Percentiles rank a stretch among this genome's conserved stretches.
phyloP scores from a whole-genome alignment of 2,113 vertebrate species.

The Phylloscopus trochilus region DNA sequence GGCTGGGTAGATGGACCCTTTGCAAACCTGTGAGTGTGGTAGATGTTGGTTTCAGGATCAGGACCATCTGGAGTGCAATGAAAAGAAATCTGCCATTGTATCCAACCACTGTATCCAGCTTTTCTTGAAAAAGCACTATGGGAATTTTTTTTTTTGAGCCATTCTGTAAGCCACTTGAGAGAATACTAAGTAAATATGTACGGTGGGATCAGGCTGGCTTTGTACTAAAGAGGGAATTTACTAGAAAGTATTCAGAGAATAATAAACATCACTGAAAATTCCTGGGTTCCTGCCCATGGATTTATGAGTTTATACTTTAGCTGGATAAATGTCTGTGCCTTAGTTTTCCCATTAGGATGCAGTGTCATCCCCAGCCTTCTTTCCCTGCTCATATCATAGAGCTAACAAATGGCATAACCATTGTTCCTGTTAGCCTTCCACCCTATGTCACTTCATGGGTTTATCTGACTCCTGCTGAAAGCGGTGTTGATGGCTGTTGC shows the following conservation, averaged over 20 bases:
- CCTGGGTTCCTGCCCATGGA: neutral
- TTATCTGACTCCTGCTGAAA: neutral
- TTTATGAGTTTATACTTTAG: slow-evolving; percentile 18
- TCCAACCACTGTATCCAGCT: neutral
- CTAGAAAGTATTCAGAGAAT: slow-evolving; percentile 50
- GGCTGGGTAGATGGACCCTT: neutral
- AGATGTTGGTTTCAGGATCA: neutral
- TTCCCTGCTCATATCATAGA: neutral
- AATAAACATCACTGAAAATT: slow-evolving; percentile 48
- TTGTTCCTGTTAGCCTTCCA: neutral
- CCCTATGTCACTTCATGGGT: accelerated
- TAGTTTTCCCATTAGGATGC: neutral
- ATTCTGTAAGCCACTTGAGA: slow-evolving; percentile 3
- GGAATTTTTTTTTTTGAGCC: neutral
- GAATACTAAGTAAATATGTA: slow-evolving; percentile 29
- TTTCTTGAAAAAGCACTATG: neutral
- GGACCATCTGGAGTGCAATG: neutral
- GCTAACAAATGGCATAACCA: neutral
- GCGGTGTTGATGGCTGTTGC: neutral
- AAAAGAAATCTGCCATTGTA: neutral
- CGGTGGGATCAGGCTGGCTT: slow-evolving; percentile 33
- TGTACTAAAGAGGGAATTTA: slow-evolving; percentile 51
- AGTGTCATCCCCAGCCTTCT: neutral
- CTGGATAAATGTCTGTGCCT: neutral
- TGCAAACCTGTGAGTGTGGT: neutral